Evolutionary conservation across 92 coral and sea anemone species (phyloP), one percentile per base, ranked within the genome.

Genomic region (Paramuricea clavata): DNA sequence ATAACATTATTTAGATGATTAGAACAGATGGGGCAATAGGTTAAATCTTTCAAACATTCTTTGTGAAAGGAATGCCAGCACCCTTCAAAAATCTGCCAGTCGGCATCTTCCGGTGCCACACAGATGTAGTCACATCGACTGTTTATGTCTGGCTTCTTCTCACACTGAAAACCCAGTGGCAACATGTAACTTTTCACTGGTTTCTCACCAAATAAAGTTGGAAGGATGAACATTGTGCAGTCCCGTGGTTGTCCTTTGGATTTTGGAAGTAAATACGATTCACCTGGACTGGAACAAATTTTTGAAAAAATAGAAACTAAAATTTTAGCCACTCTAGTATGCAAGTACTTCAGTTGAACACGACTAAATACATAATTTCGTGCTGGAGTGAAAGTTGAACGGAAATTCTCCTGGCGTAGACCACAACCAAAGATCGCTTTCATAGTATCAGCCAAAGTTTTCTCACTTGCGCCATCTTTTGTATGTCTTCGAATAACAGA

Each of bases 101-200:
- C 72, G 6, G 30, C 49, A 15, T 79, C 75, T 27, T 16, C 61
- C 7, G 70, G 47, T 0, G 41, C 52, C 15, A 33, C 8, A 67
- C 87, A 81, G 30, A 10, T 49, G 17, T 52, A 44, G 59, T 83
- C 92, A 84, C 92, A 85, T 19, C 90, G 70, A 47, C 76, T 78
- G 12, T 16, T 52, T 62, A 42, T 81, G 25, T 83, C 86, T 27
- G 90, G 92, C 5, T 42, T n/a, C 22, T 88, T 85, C 13, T 6
- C 28, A 27, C 81, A 86, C 47, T 90, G 93, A 65, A 80, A 90
- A 8, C 93, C 88, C 36, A 90, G 87, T 26, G 90, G 90, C 52
- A 90, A 0, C 71, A 86, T 44, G 15, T 90, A 74, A 23, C 50
- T 81, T 30, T 76, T 87, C 13, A 75, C 43, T 1, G 82, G 85